Evolutionary conservation across 2,113 vertebrate species (phyloP).

Genomic region (western clawed frog (Xenopus tropicalis)): UCB_Xtro_10.0 CM004452.2:45700001-45700500

Average conservation of each 20-base stretch:
- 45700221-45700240: constrained; percentile 21
- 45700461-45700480: constrained; percentile 90
- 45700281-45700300: constrained; percentile 50
- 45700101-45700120: constrained; percentile 62
- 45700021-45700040: constrained; percentile 74
- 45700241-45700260: constrained; percentile 65
- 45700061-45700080: constrained; percentile 80
- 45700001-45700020: constrained; percentile 61
- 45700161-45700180: constrained; percentile 51
- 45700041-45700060: constrained; percentile 80
- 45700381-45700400: constrained; percentile 45
- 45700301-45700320: constrained; percentile 59
- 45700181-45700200: constrained; percentile 69
- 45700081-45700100: constrained; percentile 57
- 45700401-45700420: constrained; percentile 72
- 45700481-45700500: constrained; percentile 91
- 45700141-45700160: constrained; percentile 54
- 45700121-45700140: constrained; percentile 65
- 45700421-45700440: constrained; percentile 72
- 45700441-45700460: constrained; percentile 94
- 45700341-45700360: constrained; percentile 58
- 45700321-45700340: constrained; percentile 69
- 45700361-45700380: constrained; percentile 62
- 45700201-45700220: constrained; percentile 40
- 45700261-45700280: constrained; percentile 71